phyloP scores from a whole-genome alignment of 64 coral and sea anemone genomes.

The Actinia tenebrosa region DNA sequence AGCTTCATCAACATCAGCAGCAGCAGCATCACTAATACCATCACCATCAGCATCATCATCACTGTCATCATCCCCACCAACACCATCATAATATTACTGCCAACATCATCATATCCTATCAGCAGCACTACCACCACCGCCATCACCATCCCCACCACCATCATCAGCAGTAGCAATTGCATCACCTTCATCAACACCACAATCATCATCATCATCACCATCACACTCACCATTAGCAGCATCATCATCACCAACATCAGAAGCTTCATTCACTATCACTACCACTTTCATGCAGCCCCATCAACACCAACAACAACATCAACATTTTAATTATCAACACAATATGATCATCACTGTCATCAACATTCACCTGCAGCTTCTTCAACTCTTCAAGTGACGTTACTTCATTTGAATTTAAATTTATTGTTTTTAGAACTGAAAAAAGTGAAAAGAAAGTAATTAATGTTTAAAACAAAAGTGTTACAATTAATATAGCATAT shows the following conservation, averaged over 20 bases:
- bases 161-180: too few species aligned
- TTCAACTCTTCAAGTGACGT: conserved; percentile 45
- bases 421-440: conserved; percentile 80
- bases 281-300: background rate
- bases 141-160: too few species aligned
- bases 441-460: background rate
- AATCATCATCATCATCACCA: background rate
- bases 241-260: background rate
- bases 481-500: too few species aligned
- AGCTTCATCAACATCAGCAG: background rate
- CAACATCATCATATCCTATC: too few species aligned
- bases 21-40: background rate
- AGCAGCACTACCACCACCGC: too few species aligned
- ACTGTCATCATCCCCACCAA: too few species aligned
- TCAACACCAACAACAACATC: background rate
- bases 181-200: too few species aligned
- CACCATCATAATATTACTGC: too few species aligned
- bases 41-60: conserved; percentile 57
- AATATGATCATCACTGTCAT: background rate
- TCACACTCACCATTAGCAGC: background rate
- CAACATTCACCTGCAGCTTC: conserved; percentile 60
- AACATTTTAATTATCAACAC: background rate
- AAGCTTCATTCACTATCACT: background rate
- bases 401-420: conserved; percentile 64
- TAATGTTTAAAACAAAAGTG: too few species aligned